Percentiles rank a stretch among this genome's conserved stretches.
Evolutionary conservation across 2,888 invertebrate species (phyloP).

Genomic region (Vandiemenella viatica): DNA sequence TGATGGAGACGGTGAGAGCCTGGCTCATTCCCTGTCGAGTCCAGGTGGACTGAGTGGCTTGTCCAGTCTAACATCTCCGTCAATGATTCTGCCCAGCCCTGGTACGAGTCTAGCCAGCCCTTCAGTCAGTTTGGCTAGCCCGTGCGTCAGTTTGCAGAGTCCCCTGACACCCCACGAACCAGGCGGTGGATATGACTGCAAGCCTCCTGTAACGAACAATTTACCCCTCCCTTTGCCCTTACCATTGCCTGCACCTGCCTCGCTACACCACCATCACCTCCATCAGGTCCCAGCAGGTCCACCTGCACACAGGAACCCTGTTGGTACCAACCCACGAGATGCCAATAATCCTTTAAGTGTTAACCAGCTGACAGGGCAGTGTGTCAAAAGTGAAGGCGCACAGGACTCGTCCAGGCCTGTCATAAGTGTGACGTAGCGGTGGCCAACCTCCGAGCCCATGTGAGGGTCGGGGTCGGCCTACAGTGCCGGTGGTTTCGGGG

Average conservation of each 20-base stretch:
- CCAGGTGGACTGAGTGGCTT: constrained; percentile 49
- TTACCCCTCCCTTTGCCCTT: constrained; percentile 22
- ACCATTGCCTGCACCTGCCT: constrained; percentile 26
- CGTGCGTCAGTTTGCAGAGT: constrained; percentile 35
- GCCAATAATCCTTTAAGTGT: constrained; percentile 85
- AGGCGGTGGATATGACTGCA: constrained; percentile 22
- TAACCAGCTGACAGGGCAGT: constrained; percentile 71
- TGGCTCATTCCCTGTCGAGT: constrained; percentile 40
- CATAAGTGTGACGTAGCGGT: constrained; percentile 32
- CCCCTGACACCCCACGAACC: constrained; percentile 30
- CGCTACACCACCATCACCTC: constrained; percentile 34
- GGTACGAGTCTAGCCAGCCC: constrained; percentile 54
- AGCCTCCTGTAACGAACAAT: constrained; percentile 9
- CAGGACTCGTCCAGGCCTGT: constrained; percentile 22
- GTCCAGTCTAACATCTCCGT: constrained; percentile 53
- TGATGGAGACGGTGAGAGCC: constrained; percentile 49
- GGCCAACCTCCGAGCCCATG: neutral
- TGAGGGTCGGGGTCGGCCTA: neutral
- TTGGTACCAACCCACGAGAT: constrained; percentile 82
- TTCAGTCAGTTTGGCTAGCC: constrained; percentile 40
- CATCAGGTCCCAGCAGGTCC: constrained; percentile 28
- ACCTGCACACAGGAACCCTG: constrained; percentile 53
- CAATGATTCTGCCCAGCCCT: constrained; percentile 63
- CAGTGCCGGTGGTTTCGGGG: constrained; percentile 9
- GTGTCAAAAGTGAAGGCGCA: constrained; percentile 28